Evolutionary conservation across 2,113 vertebrate species (phyloP), one percentile per base, ranked within the genome.

Genomic region (Rhabdomys dilectus): DNA sequence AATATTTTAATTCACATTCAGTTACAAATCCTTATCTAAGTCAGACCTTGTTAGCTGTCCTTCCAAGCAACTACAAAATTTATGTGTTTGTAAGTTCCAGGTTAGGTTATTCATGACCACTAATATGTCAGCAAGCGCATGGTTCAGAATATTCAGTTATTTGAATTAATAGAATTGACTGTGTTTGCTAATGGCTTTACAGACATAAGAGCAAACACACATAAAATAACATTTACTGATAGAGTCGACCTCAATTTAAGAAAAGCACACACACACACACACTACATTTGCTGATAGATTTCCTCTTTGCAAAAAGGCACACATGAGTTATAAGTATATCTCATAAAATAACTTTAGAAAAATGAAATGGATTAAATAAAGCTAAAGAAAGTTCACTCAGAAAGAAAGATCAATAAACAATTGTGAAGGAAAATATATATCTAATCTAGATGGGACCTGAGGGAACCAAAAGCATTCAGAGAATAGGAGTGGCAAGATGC

Each of bases 181-280:
- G 92, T 88, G 56, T 93, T 95, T 96, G 76, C 12, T 73, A 93
- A 93, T 93, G 48, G 36, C 78, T 89, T 96, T 91, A 86, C 56
- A 95, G 64, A 94, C 39, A 62, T 77, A 51, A 94, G 21, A n/a
- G 58, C 42, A 97, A 95, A 94, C 80, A 66, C 0, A 81, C 24
- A 51, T 93, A 92, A 94, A 94, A 91, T 62, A 87, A 85, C 45
- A 53, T 53, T 95, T 92, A 39, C 22, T 84, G 70, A 62, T 75
- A 81, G 51, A 95, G 66, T 93, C 76, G 42, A 88, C 45, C 12
- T 88, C n/a, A 19, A 62, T 78, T 96, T 93, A 89, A 16, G 39
- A 93, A 95, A 94, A 51, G 12, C 2, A 58, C 19, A 94, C 2
- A 88, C 9, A 81, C 76, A 51, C 13, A 42, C 11, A 58, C 2